A percentile compares a stretch with the other conserved stretches of the same genome.
Evolutionary conservation across 92 coral and sea anemone genomes (phyloP).

Genomic region (Phenganax stokvisi): DNA sequence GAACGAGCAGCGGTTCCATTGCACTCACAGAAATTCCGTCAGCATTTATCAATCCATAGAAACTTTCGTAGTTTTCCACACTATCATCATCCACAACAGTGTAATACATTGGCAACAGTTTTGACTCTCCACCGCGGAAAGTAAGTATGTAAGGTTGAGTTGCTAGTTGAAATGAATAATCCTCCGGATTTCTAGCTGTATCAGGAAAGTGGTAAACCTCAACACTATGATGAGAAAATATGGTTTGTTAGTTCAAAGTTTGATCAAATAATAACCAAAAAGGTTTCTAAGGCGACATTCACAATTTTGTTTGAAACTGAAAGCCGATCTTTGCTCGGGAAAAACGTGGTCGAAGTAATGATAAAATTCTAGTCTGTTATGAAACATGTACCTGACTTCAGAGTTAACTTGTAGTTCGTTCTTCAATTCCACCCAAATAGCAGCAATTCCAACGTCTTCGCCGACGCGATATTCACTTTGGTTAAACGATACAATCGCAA

Average conservation of each 20-base stretch:
- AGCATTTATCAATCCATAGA: conserved; percentile 18
- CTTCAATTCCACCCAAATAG: conserved; percentile 30
- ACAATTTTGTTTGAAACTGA: too few relatives aligned
- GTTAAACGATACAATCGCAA: conserved; percentile 23
- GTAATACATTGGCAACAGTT: conserved; percentile 1
- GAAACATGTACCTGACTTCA: conserved; percentile 2
- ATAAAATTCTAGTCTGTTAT: neutral
- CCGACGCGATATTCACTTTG: conserved; percentile 9
- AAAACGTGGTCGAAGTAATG: neutral
- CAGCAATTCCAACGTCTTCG: conserved; percentile 21
- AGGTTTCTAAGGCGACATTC: too few relatives aligned
- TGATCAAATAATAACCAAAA: too few relatives aligned
- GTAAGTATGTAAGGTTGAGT: neutral
- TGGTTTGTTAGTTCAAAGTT: neutral
- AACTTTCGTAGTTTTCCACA: conserved; percentile 22
- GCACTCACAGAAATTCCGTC: neutral
- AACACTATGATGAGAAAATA: neutral
- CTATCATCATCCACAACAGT: conserved; percentile 16
- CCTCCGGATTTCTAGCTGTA: conserved; percentile 13
- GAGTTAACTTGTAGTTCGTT: conserved; percentile 15
- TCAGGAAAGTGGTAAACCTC: conserved; percentile 20
- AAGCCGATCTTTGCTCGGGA: neutral
- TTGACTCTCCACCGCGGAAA: conserved; percentile 27
- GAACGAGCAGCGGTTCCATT: neutral
- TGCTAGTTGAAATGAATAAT: neutral